phyloP scores from a whole-genome alignment of 2,797 vertebrate genomes.

The Acropternis orthonyx region DNA sequence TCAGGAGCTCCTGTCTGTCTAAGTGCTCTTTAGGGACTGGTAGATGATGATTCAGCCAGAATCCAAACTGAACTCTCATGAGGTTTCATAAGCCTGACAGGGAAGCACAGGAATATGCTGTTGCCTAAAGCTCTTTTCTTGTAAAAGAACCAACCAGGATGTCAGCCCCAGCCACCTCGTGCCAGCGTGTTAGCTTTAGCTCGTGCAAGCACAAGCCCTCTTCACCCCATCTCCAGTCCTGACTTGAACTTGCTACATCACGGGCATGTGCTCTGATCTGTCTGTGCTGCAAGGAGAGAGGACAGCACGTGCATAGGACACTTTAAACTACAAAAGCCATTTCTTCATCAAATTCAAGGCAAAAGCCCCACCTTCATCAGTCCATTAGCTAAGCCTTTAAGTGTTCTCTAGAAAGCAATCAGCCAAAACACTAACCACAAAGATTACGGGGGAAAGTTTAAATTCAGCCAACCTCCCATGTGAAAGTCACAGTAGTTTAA shows the following conservation, averaged over 20 bases:
- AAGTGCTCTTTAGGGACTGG: background rate
- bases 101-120: accelerated
- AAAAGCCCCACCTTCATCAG: background rate
- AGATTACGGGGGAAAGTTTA: background rate
- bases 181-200: background rate
- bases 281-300: background rate
- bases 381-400: background rate
- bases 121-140: background rate
- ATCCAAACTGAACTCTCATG: background rate
- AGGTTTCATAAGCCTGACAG: background rate
- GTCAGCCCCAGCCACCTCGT: background rate
- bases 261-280: background rate
- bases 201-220: background rate
- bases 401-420: background rate
- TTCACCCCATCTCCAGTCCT: background rate
- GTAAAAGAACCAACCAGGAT: background rate
- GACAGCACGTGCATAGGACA: background rate
- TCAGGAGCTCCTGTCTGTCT: background rate
- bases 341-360: background rate
- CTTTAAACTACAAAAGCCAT: background rate
- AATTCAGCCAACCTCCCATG: background rate
- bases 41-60: background rate
- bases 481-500: background rate
- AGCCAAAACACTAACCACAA: background rate
- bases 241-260: background rate